Evolutionary conservation across 2,113 vertebrate genomes (phyloP).

Genomic region (Chroicocephalus ridibundus): DNA sequence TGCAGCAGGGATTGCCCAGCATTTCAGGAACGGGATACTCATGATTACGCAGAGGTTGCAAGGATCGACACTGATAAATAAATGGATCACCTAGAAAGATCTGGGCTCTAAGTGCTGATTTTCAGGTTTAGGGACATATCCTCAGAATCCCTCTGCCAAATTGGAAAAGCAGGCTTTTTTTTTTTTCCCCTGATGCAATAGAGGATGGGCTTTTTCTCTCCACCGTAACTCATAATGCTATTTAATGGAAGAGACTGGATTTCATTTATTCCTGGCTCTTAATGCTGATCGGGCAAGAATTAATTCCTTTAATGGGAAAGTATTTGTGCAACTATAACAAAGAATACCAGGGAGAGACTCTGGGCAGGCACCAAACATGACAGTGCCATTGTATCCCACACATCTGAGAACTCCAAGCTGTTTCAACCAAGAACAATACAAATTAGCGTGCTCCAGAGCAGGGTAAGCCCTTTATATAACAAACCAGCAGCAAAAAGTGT

Average conservation of each 20-base stretch:
- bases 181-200: not conserved
- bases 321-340: not conserved
- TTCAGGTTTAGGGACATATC: not conserved
- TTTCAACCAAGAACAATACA: not conserved
- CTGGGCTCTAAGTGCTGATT: not conserved
- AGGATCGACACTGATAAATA: not conserved
- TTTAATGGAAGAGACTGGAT: not conserved
- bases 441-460: not conserved
- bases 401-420: not conserved
- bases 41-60: not conserved
- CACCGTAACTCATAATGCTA: not conserved
- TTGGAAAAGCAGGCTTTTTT: not conserved
- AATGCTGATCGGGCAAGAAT: not conserved
- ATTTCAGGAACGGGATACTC: not conserved
- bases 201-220: not conserved
- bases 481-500: not conserved
- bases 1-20: not conserved
- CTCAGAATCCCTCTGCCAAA: not conserved
- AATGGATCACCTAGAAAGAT: not conserved
- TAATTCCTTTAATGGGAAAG: slow-evolving; percentile 13
- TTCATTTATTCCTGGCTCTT: slow-evolving; percentile 22
- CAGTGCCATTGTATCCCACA: not conserved
- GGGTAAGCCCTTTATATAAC: not conserved
- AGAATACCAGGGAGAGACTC: not conserved
- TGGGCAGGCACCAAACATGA: not conserved